Base-by-base conservation (phyloP, 2,113 vertebrate species). In the Mormyrus iriodes region DNA sequence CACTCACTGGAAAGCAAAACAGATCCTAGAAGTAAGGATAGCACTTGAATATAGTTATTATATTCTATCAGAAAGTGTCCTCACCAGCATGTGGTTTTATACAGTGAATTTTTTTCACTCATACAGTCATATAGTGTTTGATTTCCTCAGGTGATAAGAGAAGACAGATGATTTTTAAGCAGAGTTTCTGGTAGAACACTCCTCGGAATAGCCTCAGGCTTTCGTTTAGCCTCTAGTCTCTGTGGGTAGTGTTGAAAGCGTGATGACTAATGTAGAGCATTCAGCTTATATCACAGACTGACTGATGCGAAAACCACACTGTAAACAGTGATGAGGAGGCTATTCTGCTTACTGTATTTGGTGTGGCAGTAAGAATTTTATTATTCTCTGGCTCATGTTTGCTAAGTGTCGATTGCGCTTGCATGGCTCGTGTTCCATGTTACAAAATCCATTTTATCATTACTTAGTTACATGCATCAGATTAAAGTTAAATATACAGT, bases 231-330 rank as follows among this genome's bases (percentile, higher is more conserved):
- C 53, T 52, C 35, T 9, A 87, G 15, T 61, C 52, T 86, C 15
- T 90, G 91, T 93, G 93, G 93, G 92, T 91, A 91, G 89, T 51
- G 93, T 93, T 92, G 93, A 95, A 94, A 93, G 93, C 93, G 91
- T 87, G 1, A 87, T 95, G 92, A 95, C 91, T 95, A 92, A 95
- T 93, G 90, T 58, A 91, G 87, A 0, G 84, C 88, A 90, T 89
- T 90, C 89, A 53, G 0, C 90, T 92, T 92, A 92, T 91, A 89
- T 87, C 88, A 0, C 65, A 3, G 76, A 89, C 42, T 82, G 0
- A 48, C 90, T 69, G 90, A 93, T 89, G 89, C 88, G 92, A 91
- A 93, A 95, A 95, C 94, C 95, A 91, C 95, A 95, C 89, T 39
- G 82, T 39, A 35, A 85, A 91, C 17, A 48, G 82, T 79, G 90